phyloP scores from a whole-genome alignment of 2,797 vertebrate species.

The Taeniopygia guttata region DNA sequence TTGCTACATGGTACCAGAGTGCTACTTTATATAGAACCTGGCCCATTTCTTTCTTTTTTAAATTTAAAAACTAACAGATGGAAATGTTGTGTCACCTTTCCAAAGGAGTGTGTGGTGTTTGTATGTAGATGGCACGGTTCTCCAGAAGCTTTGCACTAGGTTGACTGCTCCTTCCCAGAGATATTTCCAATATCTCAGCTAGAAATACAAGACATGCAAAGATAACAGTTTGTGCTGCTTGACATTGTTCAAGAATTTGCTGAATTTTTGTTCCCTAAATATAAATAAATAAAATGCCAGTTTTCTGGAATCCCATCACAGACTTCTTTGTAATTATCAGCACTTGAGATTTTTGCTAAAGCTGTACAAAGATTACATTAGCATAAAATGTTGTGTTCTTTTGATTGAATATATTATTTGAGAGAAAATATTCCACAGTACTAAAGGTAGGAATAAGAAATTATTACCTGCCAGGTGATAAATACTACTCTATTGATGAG shows the following conservation, averaged over 20 bases:
- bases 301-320: slow-evolving; percentile 59
- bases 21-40: background rate
- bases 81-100: background rate
- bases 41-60: background rate
- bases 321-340: slow-evolving; percentile 69
- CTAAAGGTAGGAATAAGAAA: slow-evolving; percentile 68
- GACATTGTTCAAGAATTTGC: background rate
- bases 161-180: background rate
- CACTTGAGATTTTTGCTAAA: slow-evolving; percentile 72
- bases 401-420: slow-evolving; percentile 75
- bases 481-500: slow-evolving; percentile 72
- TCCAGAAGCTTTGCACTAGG: background rate
- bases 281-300: slow-evolving; percentile 35
- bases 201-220: background rate
- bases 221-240: background rate
- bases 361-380: slow-evolving; percentile 76
- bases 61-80: background rate
- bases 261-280: background rate
- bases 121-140: background rate
- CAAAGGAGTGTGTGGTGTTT: background rate
- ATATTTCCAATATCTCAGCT: background rate
- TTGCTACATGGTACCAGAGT: background rate
- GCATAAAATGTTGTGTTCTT: slow-evolving; percentile 75
- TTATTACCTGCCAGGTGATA: slow-evolving; percentile 78
- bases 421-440: slow-evolving; percentile 63